Conservation (phyloP, 2,113 vertebrate species). For the Stomatorhinus ivindoensis region DNA sequence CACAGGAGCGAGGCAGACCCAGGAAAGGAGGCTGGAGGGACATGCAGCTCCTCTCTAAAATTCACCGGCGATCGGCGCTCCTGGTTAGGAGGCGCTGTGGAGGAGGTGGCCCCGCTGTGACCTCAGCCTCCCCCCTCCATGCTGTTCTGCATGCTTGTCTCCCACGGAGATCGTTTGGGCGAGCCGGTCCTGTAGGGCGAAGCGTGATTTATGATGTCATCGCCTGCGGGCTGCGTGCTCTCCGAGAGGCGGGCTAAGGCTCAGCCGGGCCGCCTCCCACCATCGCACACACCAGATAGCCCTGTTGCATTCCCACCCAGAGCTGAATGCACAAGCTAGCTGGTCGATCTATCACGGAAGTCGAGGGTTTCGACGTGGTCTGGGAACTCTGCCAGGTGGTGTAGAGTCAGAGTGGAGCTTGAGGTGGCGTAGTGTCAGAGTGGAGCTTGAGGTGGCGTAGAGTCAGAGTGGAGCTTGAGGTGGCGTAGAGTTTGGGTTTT, state of each 20-base stretch:
- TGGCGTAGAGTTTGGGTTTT: background rate
- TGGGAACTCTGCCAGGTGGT: background rate
- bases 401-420: background rate
- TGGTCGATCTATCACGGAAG: background rate
- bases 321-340: background rate
- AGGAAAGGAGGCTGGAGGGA: background rate
- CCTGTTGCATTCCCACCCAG: background rate
- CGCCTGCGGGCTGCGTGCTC: background rate
- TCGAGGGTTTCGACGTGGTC: background rate
- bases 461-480: background rate
- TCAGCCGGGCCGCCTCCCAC: background rate
- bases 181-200: background rate
- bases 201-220: background rate
- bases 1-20: slow-evolving; percentile 58
- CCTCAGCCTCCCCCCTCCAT: background rate
- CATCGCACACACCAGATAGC: background rate
- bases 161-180: background rate
- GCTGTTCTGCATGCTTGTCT: background rate
- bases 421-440: background rate
- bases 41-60: background rate
- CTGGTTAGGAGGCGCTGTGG: background rate
- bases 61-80: background rate
- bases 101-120: background rate
- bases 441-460: background rate
- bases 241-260: too few species aligned